Conservation (phyloP, 2,888 invertebrate genomes). For the Yponomeuta plumbellus region DNA sequence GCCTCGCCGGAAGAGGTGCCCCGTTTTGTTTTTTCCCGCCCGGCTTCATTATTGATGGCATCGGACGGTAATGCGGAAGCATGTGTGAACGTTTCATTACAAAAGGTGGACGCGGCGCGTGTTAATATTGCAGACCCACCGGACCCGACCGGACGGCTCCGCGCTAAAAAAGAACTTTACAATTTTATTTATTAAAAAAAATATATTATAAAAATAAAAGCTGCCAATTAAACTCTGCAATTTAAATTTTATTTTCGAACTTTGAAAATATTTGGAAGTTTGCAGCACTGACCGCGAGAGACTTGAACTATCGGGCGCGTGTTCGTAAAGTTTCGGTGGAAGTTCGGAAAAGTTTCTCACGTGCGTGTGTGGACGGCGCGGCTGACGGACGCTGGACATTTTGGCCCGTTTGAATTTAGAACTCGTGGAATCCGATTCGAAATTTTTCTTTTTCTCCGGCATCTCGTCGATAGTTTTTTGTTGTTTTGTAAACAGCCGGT, state of each 20-base stretch:
- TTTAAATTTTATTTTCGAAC: constrained; percentile 29
- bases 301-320: constrained; percentile 44
- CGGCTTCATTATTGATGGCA: constrained; percentile 78
- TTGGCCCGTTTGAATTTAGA: constrained; percentile 5
- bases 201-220: constrained; percentile 40
- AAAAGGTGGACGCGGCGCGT: constrained; percentile 74
- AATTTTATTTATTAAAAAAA: constrained; percentile 12
- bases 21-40: constrained; percentile 76
- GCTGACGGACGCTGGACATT: constrained; percentile 8
- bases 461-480: constrained; percentile 4
- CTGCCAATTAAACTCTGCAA: constrained; percentile 42
- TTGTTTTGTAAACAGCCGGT: constrained; percentile 24
- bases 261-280: constrained; percentile 27
- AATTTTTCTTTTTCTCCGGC: constrained; percentile 7
- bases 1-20: constrained; percentile 72
- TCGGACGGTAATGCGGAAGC: constrained; percentile 77
- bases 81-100: constrained; percentile 77
- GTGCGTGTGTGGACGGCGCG: constrained; percentile 53
- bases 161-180: constrained; percentile 52
- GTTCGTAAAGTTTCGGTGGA: constrained; percentile 54
- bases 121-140: constrained; percentile 75
- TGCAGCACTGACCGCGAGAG: constrained; percentile 25
- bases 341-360: constrained; percentile 58
- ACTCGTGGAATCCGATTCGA: constrained; percentile 11
- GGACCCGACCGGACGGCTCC: constrained; percentile 73